phyloP scores from a whole-genome alignment of 2,888 invertebrate species.

The Caenorhabditis drosophilae region DNA sequence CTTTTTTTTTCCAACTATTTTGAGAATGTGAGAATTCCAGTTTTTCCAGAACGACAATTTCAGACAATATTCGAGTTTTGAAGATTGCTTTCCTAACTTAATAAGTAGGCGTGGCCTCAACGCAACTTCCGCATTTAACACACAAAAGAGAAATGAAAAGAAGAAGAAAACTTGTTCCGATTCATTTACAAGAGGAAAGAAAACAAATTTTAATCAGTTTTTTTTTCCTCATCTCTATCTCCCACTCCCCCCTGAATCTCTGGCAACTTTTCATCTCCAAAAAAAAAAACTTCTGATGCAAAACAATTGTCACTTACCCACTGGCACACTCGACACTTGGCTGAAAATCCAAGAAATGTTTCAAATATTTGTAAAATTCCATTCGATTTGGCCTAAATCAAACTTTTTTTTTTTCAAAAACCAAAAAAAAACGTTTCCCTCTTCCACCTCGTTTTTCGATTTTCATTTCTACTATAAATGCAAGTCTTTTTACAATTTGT shows the following conservation, averaged over 20 bases:
- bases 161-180: neutral
- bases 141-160: too few relatives aligned
- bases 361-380: slow-evolving; percentile 21
- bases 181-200: neutral
- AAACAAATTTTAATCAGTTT: too few relatives aligned
- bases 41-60: too few relatives aligned
- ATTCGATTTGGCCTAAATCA: too few relatives aligned
- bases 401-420: too few relatives aligned
- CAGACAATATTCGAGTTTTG: too few relatives aligned
- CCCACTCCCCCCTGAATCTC: neutral
- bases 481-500: neutral
- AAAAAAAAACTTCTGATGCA: too few relatives aligned
- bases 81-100: too few relatives aligned
- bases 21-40: neutral
- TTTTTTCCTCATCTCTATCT: too few relatives aligned
- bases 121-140: too few relatives aligned
- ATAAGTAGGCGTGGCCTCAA: too few relatives aligned
- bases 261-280: neutral
- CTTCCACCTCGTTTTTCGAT: neutral
- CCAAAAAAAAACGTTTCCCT: too few relatives aligned
- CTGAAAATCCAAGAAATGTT: slow-evolving; percentile 10
- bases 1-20: neutral
- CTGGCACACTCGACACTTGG: slow-evolving; percentile 16
- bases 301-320: slow-evolving; percentile 5
- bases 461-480: neutral